phyloP scores from a whole-genome alignment of 2,113 vertebrate genomes.

The Ceyx cyanopectus region DNA sequence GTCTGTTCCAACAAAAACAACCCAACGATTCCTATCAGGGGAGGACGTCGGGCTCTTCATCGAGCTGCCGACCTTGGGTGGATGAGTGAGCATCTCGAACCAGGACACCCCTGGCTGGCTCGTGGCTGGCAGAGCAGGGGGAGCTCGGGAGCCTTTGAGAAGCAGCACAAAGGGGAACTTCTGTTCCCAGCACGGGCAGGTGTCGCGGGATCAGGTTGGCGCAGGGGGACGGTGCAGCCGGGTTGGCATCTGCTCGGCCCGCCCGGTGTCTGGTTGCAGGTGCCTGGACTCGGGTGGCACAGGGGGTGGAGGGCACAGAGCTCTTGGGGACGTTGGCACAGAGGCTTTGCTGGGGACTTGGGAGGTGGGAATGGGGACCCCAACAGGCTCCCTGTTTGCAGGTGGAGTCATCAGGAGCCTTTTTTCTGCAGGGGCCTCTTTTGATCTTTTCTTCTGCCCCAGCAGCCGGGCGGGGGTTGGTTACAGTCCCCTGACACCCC shows the following conservation, averaged over 20 bases:
- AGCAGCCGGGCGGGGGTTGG: background rate
- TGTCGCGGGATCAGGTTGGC: constrained; percentile 34
- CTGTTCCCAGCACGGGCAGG: constrained; percentile 9
- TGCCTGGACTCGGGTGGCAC: background rate
- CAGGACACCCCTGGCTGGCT: rapidly evolving
- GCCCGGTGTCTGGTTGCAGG: constrained; percentile 24
- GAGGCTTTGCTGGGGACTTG: rapidly evolving
- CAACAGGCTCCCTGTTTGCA: rapidly evolving
- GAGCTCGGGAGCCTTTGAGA: background rate
- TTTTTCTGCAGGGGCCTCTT: background rate
- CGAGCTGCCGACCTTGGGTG: rapidly evolving
- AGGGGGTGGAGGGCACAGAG: background rate
- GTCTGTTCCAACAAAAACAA: background rate
- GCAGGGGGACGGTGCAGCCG: background rate
- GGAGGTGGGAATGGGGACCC: background rate
- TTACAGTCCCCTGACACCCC: constrained; percentile 20
- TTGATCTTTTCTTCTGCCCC: background rate
- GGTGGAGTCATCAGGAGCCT: rapidly evolving
- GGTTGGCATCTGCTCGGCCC: constrained; percentile 35
- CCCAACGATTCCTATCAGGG: no score
- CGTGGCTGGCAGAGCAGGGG: rapidly evolving
- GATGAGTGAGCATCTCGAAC: background rate
- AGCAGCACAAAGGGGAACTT: constrained; percentile 33
- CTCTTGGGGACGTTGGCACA: background rate
- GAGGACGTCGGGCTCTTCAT: rapidly evolving